A percentile compares a stretch with the other conserved stretches of the same genome.
These are phyloP conservation scores for Natator depressus DNA, from an alignment of 2,113 vertebrate genomes.

Conservation along the genomic window DNA sequence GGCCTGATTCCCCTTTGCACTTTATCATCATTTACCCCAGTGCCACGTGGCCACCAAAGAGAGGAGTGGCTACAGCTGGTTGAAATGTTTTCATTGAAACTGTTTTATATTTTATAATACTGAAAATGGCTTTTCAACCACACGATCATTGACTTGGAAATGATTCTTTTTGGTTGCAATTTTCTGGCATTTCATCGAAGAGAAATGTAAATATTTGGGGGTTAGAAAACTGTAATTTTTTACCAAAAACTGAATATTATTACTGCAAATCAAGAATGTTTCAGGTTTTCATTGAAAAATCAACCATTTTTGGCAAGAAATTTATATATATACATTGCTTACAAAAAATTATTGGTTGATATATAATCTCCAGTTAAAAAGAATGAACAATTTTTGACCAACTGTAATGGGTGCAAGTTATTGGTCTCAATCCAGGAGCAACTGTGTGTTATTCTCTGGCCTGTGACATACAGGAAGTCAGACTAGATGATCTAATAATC, in stretches of 20 bases:
- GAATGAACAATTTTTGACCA: constrained; percentile 64
- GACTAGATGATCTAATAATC: constrained; percentile 9
- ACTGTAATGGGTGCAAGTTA: constrained; percentile 43
- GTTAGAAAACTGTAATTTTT: neutral
- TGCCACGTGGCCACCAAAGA: neutral
- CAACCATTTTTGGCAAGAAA: neutral
- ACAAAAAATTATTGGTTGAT: too few relatives aligned
- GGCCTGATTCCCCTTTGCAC: neutral
- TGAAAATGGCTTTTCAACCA: neutral
- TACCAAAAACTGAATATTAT: neutral
- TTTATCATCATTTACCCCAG: neutral
- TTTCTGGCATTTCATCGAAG: constrained; percentile 15
- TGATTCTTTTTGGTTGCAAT: neutral
- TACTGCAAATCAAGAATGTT: neutral
- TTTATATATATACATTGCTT: neutral
- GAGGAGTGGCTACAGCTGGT: neutral
- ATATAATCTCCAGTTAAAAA: constrained; percentile 42
- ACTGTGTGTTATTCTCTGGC: constrained; percentile 54
- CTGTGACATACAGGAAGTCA: constrained; percentile 16
- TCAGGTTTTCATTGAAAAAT: neutral
- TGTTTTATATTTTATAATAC: neutral
- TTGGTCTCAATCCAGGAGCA: constrained; percentile 47
- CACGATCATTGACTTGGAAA: neutral
- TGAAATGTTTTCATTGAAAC: neutral
- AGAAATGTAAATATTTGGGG: neutral